These are phyloP conservation scores for Chaitophorus viminalis DNA, from an alignment of 2,888 invertebrate genomes.

Conservation along the genomic window DNA sequence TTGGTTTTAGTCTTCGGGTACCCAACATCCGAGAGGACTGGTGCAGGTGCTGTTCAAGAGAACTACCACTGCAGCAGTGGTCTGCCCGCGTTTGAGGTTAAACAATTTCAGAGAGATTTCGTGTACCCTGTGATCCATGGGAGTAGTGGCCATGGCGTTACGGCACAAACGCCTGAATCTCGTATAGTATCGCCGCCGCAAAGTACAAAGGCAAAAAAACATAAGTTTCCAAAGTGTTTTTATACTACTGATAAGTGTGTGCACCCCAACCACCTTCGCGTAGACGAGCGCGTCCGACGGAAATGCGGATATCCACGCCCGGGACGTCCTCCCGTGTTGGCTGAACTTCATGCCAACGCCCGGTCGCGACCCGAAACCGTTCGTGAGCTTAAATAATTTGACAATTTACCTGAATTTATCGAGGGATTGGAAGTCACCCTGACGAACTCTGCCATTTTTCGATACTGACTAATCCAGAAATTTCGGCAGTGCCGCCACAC, in stretches of 20 bases:
- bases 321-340: neutral
- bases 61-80: neutral
- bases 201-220: neutral
- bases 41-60: no score
- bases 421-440: constrained; percentile 57
- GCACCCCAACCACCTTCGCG: neutral
- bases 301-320: neutral
- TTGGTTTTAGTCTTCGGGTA: no score
- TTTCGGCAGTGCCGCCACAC: constrained; percentile 52
- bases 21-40: no score
- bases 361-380: no score
- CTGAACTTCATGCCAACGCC: neutral
- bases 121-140: neutral
- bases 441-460: constrained; percentile 62
- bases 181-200: neutral
- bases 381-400: neutral
- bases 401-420: constrained; percentile 54
- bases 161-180: neutral
- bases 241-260: constrained; percentile 33
- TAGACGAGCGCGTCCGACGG: neutral
- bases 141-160: neutral
- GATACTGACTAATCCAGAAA: constrained; percentile 56
- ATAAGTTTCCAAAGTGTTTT: neutral
- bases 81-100: neutral
- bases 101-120: neutral